A percentile compares a stretch with the other conserved stretches of the same genome.
Conservation (phyloP, 2,888 invertebrate species). For the Torymus texanus region DNA sequence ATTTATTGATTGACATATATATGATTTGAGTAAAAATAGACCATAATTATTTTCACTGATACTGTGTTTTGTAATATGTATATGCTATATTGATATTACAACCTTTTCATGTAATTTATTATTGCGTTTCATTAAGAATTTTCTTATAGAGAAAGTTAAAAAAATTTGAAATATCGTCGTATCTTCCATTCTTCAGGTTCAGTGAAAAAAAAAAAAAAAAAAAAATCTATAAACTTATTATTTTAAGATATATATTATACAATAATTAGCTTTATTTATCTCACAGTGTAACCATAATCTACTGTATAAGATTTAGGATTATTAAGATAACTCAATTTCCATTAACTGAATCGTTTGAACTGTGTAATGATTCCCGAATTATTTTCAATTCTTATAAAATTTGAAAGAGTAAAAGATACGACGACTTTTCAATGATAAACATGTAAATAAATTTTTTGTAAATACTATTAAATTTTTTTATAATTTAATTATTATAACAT, state of each 20-base stretch:
- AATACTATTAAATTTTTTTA: slow-evolving; percentile 36
- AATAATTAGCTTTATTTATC: not conserved
- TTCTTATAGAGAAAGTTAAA: slow-evolving; percentile 5
- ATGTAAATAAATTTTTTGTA: slow-evolving; percentile 36
- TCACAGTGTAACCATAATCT: too few relatives aligned
- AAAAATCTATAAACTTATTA: not conserved
- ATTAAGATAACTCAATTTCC: too few relatives aligned
- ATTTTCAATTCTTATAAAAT: too few relatives aligned
- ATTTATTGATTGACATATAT: not conserved
- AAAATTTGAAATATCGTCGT: slow-evolving; percentile 16
- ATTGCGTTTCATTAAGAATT: not conserved
- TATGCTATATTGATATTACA: too few relatives aligned
- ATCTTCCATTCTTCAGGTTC: slow-evolving; percentile 11
- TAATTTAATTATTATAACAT: slow-evolving; percentile 39
- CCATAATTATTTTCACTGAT: slow-evolving; percentile 18
- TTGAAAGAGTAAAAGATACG: not conserved
- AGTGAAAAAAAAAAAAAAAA: not conserved
- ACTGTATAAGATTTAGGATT: too few relatives aligned
- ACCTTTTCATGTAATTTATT: slow-evolving; percentile 9
- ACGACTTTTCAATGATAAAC: slow-evolving; percentile 11
- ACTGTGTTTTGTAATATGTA: too few relatives aligned
- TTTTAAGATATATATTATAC: not conserved
- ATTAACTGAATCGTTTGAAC: too few relatives aligned
- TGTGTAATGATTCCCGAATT: too few relatives aligned
- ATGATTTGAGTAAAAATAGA: not conserved